phyloP scores from a whole-genome alignment of 2,888 invertebrate species.

The Biston betularia region DNA sequence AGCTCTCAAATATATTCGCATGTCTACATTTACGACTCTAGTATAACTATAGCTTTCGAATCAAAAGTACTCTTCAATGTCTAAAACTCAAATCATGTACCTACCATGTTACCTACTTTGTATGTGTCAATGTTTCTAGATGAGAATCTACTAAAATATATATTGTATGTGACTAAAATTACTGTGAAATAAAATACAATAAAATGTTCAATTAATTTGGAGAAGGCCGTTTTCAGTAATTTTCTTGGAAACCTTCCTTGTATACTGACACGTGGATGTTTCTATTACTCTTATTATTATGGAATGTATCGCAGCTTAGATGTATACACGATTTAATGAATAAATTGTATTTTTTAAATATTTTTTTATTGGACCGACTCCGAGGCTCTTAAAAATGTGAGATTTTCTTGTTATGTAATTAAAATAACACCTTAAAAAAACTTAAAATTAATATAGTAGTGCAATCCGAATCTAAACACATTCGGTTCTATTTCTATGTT shows the following conservation, averaged over 20 bases:
- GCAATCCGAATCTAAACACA: too few species aligned
- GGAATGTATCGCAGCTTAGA: conserved; percentile 33
- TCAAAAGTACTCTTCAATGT: background rate
- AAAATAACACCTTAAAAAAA: too few species aligned
- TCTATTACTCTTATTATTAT: conserved; percentile 14
- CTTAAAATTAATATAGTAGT: too few species aligned
- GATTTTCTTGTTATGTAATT: too few species aligned
- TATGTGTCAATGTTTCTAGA: too few species aligned
- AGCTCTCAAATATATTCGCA: too few species aligned
- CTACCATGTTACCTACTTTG: too few species aligned
- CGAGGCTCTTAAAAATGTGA: too few species aligned
- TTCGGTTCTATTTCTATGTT: too few species aligned
- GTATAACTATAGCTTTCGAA: background rate
- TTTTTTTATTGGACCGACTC: background rate
- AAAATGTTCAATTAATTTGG: background rate
- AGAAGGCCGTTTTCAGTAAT: background rate
- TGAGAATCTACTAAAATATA: too few species aligned
- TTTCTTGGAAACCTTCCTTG: background rate
- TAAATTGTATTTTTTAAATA: conserved; percentile 10
- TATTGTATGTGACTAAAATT: too few species aligned
- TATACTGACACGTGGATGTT: background rate
- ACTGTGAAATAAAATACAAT: background rate
- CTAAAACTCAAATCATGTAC: background rate
- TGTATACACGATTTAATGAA: conserved; percentile 29
- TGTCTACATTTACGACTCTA: too few species aligned